Base-by-base conservation (phyloP, 2,888 invertebrate species). In the Hemistola chrysoprasaria region DNA sequence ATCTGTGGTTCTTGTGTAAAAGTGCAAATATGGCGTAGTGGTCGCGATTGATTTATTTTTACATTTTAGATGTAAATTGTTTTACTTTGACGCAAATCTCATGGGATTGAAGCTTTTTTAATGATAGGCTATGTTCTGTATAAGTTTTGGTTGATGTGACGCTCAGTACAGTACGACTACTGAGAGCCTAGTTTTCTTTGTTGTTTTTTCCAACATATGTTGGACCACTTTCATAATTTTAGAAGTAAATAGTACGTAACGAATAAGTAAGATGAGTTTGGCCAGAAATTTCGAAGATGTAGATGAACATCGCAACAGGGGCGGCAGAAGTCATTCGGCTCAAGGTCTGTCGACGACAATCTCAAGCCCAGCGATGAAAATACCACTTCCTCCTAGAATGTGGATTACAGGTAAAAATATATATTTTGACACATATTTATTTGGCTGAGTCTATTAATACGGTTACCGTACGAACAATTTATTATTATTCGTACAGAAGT, bases 301-400 rank as follows among this genome's bases (percentile, higher is more conserved):
- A 40, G 61, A 49, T 47, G 52, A 60, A 46, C 57, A 48, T 47
- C 57, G 47, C 52, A 52, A 52, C 30, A 78, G 69, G 56, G 72
- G 65, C 57, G 49, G 60, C 16, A 72, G 88, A 62, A 86, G 88
- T 69, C 81, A 74, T 63, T 88, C 88, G 35, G 83, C 78, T 55
- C 87, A 88, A 78, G 85, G 81, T 64, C 73, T 85, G 40, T 62
- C 75, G 22, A 69, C 67, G 57, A 66, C 68, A 53, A 50, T 75
- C 58, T 70, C 71, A 45, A 83, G 76, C 65, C 69, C 84, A 57
- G 66, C 77, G 32, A 74, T 86, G 72, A 88, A 85, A 75, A 85
- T 90, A 76, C 90, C 90, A 63, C 73, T 88, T 62, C 90, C 89
- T 50, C 90, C 90, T 57, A 79, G 84, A 63, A 68, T 83, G 58